Evolutionary conservation across 2,113 vertebrate species (phyloP).

Genomic region (Brachypodius melanocephalos): DNA sequence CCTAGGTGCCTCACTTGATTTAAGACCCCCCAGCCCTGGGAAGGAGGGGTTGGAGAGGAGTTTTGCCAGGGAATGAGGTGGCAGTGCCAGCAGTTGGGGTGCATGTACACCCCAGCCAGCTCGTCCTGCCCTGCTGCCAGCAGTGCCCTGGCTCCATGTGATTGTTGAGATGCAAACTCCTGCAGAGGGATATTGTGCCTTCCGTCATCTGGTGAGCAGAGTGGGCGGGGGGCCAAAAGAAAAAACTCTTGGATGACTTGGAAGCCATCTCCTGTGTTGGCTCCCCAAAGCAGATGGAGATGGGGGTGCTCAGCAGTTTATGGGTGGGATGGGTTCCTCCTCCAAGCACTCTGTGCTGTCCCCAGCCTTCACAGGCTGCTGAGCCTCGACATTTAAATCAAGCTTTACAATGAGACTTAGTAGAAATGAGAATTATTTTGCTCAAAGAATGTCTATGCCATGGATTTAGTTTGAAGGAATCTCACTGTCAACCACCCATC

Average conservation of each 20-base stretch:
- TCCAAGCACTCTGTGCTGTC: background rate
- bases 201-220: background rate
- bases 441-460: background rate
- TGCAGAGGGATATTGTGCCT: accelerated
- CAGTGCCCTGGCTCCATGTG: accelerated
- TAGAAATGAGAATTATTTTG: background rate
- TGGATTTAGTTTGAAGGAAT: background rate
- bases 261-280: background rate
- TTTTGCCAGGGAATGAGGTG: background rate
- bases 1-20: background rate
- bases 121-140: background rate
- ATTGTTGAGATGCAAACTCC: background rate
- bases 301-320: background rate
- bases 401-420: background rate
- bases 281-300: background rate
- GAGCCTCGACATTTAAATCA: background rate
- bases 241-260: background rate
- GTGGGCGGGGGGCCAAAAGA: background rate
- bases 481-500: background rate
- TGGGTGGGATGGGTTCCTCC: background rate
- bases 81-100: background rate
- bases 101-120: accelerated
- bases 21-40: background rate
- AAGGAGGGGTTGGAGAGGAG: background rate
- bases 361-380: background rate